Evolutionary conservation across 1,140 invertebrate species (phyloP), one percentile per base, ranked within the genome.

Genomic region (Dendroctonus ponderosae): DNA sequence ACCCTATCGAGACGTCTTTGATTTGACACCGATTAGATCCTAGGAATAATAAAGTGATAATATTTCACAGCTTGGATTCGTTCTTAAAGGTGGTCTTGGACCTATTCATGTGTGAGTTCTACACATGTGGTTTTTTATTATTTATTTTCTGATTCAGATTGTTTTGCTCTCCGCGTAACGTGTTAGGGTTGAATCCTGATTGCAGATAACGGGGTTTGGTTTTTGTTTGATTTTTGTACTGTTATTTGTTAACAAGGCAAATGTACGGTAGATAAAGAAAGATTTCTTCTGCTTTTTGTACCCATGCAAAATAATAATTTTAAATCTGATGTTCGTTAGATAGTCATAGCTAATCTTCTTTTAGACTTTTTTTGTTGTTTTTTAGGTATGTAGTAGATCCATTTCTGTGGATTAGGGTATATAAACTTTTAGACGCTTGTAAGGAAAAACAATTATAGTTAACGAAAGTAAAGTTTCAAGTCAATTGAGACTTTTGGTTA

Each of bases 21-120:
- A 73, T 73, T 69, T 61, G 54, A 71, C 72, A 56, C 68, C 53
- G 72, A 73, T 73, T 73, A 73, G 72, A 73, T 73, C 53, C 52
- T 53, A 52, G 69, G 72, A 73, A 73, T 73, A 73, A 73, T 73
- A 73, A 71, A 70, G 72, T 71, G 72, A 73, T 73, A 73, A 73
- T 71, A 70, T 71, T 71, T 71, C 70, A 71, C 72, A 73, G 72
- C 72, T 71, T 73, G 69, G 72, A 70, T 58, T 54, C 48, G 44
- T 70, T 69, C 71, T 71, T 73, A 62, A 64, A 73, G 72, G 72
- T 73, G 72, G 72, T 71, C 72, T 46, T 48, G 14, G 46, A 26
- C 49, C 58, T 62, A 65, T 70, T 70, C 65, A 70, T 52, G 42
- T 42, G 14, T 42, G 54, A 60, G 57, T 14, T 61, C 40, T 15